Percentiles rank a stretch among this genome's conserved stretches.
phyloP scores from a whole-genome alignment of 2,888 invertebrate species.

The Callyntrura sp. region DNA sequence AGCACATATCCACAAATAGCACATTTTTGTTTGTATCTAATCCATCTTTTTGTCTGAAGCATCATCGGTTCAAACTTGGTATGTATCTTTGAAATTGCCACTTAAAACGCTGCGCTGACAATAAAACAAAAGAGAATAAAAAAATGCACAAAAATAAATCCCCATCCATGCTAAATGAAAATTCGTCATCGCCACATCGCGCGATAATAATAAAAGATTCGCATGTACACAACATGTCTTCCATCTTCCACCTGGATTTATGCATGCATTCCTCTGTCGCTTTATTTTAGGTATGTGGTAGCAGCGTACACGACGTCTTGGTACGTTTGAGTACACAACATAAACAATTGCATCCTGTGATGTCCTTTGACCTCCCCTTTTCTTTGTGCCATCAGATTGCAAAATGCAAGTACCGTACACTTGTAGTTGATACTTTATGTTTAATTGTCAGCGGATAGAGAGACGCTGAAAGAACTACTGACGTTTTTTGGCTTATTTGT shows the following conservation, averaged over 20 bases:
- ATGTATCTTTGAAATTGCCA: background rate
- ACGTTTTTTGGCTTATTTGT: conserved; percentile 47
- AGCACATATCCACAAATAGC: background rate
- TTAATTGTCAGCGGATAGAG: conserved; percentile 23
- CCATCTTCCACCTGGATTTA: conserved; percentile 29
- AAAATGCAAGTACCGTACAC: background rate
- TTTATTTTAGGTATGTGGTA: too few species aligned
- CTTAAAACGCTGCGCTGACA: conserved; percentile 13
- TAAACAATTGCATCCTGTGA: conserved; percentile 65
- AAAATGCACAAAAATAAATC: background rate
- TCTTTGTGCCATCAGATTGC: conserved; percentile 47
- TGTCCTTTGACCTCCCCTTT: conserved; percentile 70
- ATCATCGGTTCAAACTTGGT: background rate
- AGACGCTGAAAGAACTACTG: background rate
- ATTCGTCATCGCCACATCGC: conserved; percentile 35
- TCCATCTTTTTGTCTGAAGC: conserved; percentile 13
- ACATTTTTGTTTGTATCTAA: conserved; percentile 1
- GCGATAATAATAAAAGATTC: too few species aligned
- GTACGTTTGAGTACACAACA: conserved; percentile 63
- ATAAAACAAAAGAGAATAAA: conserved; percentile 33
- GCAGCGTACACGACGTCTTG: background rate
- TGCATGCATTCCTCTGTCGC: conserved; percentile 47
- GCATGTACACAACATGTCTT: too few species aligned
- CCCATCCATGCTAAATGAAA: background rate
- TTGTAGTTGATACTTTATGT: background rate